Evolutionary conservation across 2,113 vertebrate genomes (phyloP).

Genomic region (Oryzias curvinotus): DNA sequence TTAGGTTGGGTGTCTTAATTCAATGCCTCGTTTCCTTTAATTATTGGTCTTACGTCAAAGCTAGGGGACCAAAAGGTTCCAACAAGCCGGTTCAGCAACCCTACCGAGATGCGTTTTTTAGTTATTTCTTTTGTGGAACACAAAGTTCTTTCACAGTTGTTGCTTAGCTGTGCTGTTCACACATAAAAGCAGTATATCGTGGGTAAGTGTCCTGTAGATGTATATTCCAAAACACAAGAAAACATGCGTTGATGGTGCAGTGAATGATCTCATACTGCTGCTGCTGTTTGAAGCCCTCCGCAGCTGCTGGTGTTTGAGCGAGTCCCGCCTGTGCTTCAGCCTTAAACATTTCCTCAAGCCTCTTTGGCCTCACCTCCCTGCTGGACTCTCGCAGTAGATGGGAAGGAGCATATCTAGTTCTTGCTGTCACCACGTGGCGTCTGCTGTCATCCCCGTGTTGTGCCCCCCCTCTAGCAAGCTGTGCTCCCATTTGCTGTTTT

Average conservation of each 20-base stretch:
- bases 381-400: slow-evolving; percentile 18
- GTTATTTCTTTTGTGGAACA: slow-evolving; percentile 5
- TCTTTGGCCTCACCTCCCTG: slow-evolving; percentile 24
- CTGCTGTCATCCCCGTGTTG: slow-evolving; percentile 42
- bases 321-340: slow-evolving; percentile 39
- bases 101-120: slow-evolving; percentile 40
- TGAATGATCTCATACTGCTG: slow-evolving; percentile 26
- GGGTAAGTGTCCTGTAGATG: slow-evolving; percentile 40
- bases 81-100: slow-evolving; percentile 28
- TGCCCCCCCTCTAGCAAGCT: slow-evolving; percentile 33
- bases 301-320: slow-evolving; percentile 39
- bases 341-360: slow-evolving; percentile 39
- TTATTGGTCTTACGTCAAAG: slow-evolving; percentile 44
- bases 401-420: slow-evolving; percentile 34
- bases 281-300: slow-evolving; percentile 28
- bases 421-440: slow-evolving; percentile 32
- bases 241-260: slow-evolving; percentile 46
- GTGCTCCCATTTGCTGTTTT: slow-evolving; percentile 54
- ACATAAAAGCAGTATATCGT: slow-evolving; percentile 41
- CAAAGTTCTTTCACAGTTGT: slow-evolving; percentile 16
- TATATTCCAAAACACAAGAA: neutral
- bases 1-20: slow-evolving; percentile 60
- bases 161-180: slow-evolving; percentile 35
- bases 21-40: slow-evolving; percentile 43
- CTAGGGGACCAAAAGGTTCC: slow-evolving; percentile 15